Evolutionary conservation across 2,888 invertebrate species (phyloP), one percentile per base, ranked within the genome.

Genomic region (Tetheella fluctuosa): DNA sequence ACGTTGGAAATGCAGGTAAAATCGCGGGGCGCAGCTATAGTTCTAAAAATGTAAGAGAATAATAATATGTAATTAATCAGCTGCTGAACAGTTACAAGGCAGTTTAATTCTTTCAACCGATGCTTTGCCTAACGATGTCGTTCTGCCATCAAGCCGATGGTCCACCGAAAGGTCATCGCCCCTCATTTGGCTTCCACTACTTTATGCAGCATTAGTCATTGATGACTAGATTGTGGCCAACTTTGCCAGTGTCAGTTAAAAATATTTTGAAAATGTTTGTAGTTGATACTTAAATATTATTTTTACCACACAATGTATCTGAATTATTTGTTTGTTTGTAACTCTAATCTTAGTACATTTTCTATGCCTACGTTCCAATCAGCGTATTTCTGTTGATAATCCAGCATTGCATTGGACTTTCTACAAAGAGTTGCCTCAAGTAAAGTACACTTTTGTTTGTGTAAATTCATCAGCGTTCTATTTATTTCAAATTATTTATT

Each of bases 151-250:
- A n/a, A 7, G 48, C 17, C 48, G 48, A 48, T 10, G 48, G 48
- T 48, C 48, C 48, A 48, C 48, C 48, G 17, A 20, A 10, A 48
- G 48, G 48, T 48, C 48, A 48, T 48, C 48, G 48, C 48, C 17
- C 48, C 20, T n/a, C n/a, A n/a, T 48, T n/a, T 6, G 48, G n/a
- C 48, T 1, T 5, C 17, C n/a, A n/a, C n/a, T n/a, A 2, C 10
- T 20, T 20, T n/a, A n/a, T 48, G 48, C 42, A 42, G 42, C 20
- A 48, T 48, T 48, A 48, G 20, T 48, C 48, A 48, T 48, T 48
- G 48, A 48, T 20, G 48, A 48, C 48, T n/a, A 48, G 48, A 48
- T 20, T 48, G 5, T 48, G 10, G 48, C 48, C 48, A 48, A 20
- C 48, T 20, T 48, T 7, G 17, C 17, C 20, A 20, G 20, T 39